These are phyloP conservation scores for Passer montanus DNA, from an alignment of 2,113 vertebrate genomes.

Conservation along the genomic window DNA sequence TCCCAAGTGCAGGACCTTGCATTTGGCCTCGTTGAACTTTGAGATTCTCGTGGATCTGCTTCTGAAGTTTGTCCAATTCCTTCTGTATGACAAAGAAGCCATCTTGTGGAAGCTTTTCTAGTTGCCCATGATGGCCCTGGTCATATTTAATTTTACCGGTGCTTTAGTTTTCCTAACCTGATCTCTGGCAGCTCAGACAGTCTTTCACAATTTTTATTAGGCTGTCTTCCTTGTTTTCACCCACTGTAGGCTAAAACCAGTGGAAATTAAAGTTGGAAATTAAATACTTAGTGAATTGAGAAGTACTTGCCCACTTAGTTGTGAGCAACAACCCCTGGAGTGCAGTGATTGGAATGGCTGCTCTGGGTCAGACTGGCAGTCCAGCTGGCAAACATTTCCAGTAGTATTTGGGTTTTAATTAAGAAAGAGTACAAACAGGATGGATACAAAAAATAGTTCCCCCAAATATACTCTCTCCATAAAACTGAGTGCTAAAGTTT, in stretches of 20 bases:
- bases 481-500: not conserved
- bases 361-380: not conserved
- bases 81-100: not conserved
- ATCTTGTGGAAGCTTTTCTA: not conserved
- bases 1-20: not conserved
- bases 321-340: not conserved
- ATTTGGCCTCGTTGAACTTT: not conserved
- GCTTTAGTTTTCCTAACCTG: not conserved
- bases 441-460: not conserved
- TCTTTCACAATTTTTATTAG: not conserved
- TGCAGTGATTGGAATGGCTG: not conserved
- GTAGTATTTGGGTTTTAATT: not conserved
- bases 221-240: not conserved
- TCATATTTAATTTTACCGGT: not conserved
- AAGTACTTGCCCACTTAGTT: not conserved
- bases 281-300: not conserved
- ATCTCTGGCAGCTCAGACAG: not conserved
- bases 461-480: rapidly evolving
- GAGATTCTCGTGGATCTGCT: rapidly evolving
- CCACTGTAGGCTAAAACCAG: not conserved
- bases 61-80: not conserved
- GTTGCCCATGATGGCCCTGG: not conserved
- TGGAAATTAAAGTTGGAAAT: not conserved
- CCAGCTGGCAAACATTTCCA: not conserved
- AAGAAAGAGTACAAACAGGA: not conserved